A percentile compares a stretch with the other conserved stretches of the same genome.
phyloP scores from a whole-genome alignment of 2,888 invertebrate species.

The Aphidius colemani region DNA sequence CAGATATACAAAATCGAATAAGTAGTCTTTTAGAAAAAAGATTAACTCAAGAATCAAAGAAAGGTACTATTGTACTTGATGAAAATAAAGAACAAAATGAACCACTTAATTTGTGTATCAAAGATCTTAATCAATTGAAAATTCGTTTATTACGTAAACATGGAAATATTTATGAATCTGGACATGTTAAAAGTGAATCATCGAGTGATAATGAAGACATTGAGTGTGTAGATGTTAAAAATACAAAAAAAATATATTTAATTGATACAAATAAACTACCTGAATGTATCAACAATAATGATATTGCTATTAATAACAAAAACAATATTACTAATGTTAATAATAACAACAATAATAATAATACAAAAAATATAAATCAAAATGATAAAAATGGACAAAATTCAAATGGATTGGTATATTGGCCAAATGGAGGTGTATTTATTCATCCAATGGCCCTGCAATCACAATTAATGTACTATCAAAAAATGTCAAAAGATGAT shows the following conservation, averaged over 20 bases:
- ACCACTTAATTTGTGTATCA: constrained; percentile 81
- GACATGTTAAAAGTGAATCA: constrained; percentile 66
- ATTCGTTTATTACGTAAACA: constrained; percentile 69
- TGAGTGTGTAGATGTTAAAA: constrained; percentile 56
- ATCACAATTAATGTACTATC: constrained; percentile 75
- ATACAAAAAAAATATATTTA: constrained; percentile 25
- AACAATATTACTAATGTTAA: constrained; percentile 34
- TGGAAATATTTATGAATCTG: constrained; percentile 67
- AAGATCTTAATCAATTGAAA: constrained; percentile 74
- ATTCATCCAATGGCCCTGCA: constrained; percentile 77
- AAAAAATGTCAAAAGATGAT: constrained; percentile 69
- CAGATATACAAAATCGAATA: constrained; percentile 72
- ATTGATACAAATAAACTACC: constrained; percentile 24
- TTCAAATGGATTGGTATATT: constrained; percentile 67
- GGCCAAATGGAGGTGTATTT: constrained; percentile 74
- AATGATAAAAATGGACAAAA: constrained; percentile 50
- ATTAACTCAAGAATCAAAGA: constrained; percentile 70
- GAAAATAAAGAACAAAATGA: constrained; percentile 67
- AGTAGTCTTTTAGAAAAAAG: constrained; percentile 73
- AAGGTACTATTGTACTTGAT: constrained; percentile 58
- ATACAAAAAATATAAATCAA: constrained; percentile 58
- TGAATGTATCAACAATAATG: constrained; percentile 28
- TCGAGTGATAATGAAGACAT: constrained; percentile 62
- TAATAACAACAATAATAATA: constrained; percentile 35
- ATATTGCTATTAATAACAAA: constrained; percentile 17